Base-by-base conservation (phyloP, 2,113 vertebrate genomes). In the Coregonus clupeaformis region DNA sequence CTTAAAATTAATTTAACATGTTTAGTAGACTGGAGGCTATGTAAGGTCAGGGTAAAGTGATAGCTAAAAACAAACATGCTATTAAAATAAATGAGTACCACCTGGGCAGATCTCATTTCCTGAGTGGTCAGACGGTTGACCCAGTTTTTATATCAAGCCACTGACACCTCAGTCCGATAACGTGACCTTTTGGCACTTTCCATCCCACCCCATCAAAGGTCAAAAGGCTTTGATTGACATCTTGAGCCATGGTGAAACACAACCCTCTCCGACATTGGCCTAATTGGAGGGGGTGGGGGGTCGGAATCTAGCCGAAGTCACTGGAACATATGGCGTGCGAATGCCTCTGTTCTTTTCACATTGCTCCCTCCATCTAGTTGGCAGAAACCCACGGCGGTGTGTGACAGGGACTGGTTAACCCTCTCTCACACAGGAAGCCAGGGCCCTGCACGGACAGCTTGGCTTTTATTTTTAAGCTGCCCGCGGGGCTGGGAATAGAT, bases 281-380 rank as follows among this genome's bases (percentile, higher is more conserved):
- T 9, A 42, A 22, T 42, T 42, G 36, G 36, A 42, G 36, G 36
- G 36, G 36, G 7, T 1, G 5, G 70, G 79, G 36, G 4, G 11
- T 60, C 45, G 74, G 64, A 75, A 82, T 60, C 57, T 11, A 60
- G 57, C 57, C 4, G 20, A 60, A 60, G 57, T 60, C 57, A 6
- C n/a, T 60, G 57, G n/a, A 60, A 49, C 68, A 70, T 78, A 49
- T 83, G 74, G 63, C 77, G 82, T 84, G 79, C 86, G 82, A 79
- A 78, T 69, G 77, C 77, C 71, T 71, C 52, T 69, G 80, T 27
- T 80, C n/a, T 82, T 87, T 88, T 87, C 68, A 79, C 85, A 83
- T 82, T 76, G 84, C 82, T 5, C 49, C 49, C 5, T 76, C 32
- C 9, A 74, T 82, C 79, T 86, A 69, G n/a, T 69, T 90, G 82